These are phyloP conservation scores for Ariolimax columbianus DNA, from an alignment of 2,888 invertebrate species.

Conservation along the genomic window DNA sequence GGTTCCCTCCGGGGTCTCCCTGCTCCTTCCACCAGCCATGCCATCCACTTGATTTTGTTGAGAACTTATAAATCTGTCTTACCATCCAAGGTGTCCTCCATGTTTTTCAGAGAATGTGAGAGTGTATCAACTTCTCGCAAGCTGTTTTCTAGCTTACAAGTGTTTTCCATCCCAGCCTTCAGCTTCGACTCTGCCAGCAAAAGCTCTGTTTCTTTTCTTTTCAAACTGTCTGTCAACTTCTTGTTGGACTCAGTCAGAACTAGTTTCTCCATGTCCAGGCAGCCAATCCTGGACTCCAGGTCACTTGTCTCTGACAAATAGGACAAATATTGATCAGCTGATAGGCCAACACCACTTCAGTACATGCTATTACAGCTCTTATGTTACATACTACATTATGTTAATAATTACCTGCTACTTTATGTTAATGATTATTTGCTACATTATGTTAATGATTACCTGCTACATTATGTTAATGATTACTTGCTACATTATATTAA, in stretches of 20 bases:
- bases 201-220: conserved; percentile 59
- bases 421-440: too few species aligned
- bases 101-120: background rate
- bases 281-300: conserved; percentile 51
- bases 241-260: conserved; percentile 54
- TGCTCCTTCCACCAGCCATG: too few species aligned
- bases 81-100: conserved; percentile 23
- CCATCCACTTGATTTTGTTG: too few species aligned
- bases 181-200: conserved; percentile 58
- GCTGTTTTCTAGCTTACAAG: conserved; percentile 32
- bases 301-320: conserved; percentile 42
- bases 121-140: conserved; percentile 6
- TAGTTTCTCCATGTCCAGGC: conserved; percentile 58
- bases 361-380: too few species aligned
- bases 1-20: too few species aligned
- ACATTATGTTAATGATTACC: too few species aligned
- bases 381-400: too few species aligned
- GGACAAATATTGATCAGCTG: background rate
- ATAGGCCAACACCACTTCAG: background rate
- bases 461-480: too few species aligned
- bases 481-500: too few species aligned
- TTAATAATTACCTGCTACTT: too few species aligned
- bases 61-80: background rate
- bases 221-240: conserved; percentile 50
- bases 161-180: conserved; percentile 53